A percentile compares a stretch with the other conserved stretches of the same genome.
These are phyloP conservation scores for Tachypleus tridentatus DNA, from an alignment of 1,140 invertebrate genomes.

Conservation along the genomic window DNA sequence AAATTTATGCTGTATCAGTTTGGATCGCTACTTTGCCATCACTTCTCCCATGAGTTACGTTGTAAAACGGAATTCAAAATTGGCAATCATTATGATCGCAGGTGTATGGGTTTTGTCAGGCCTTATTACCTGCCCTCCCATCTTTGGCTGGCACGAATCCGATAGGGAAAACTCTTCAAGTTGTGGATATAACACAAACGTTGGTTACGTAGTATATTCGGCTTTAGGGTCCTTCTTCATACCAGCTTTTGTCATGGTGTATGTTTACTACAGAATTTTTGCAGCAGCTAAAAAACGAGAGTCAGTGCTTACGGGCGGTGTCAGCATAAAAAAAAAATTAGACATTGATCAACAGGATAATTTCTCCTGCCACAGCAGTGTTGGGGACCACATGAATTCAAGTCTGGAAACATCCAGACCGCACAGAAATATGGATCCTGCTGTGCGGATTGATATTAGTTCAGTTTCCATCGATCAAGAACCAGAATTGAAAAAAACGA, in stretches of 20 bases:
- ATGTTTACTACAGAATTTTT: slow-evolving; percentile 98
- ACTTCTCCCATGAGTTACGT: slow-evolving; percentile 96
- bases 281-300: slow-evolving; percentile 67
- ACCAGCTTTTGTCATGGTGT: slow-evolving; percentile 96
- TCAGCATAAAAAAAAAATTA: no score
- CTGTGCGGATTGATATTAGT: no score
- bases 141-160: slow-evolving; percentile 88
- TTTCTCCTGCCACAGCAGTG: no score
- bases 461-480: no score
- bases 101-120: slow-evolving; percentile 89
- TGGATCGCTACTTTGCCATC: slow-evolving; percentile 91
- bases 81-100: slow-evolving; percentile 84
- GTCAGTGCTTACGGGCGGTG: slow-evolving; percentile 10
- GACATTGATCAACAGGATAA: no score
- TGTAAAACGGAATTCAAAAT: slow-evolving; percentile 76
- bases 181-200: slow-evolving; percentile 51
- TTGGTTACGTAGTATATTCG: slow-evolving; percentile 94
- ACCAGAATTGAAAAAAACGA: no score
- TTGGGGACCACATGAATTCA: no score
- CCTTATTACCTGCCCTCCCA: slow-evolving; percentile 87
- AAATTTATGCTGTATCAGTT: slow-evolving; percentile 88
- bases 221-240: slow-evolving; percentile 98
- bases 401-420: no score
- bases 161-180: slow-evolving; percentile 55
- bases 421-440: no score